Evolutionary conservation across 1,140 invertebrate genomes (phyloP).

Genomic region (Laupala kohalensis): DNA sequence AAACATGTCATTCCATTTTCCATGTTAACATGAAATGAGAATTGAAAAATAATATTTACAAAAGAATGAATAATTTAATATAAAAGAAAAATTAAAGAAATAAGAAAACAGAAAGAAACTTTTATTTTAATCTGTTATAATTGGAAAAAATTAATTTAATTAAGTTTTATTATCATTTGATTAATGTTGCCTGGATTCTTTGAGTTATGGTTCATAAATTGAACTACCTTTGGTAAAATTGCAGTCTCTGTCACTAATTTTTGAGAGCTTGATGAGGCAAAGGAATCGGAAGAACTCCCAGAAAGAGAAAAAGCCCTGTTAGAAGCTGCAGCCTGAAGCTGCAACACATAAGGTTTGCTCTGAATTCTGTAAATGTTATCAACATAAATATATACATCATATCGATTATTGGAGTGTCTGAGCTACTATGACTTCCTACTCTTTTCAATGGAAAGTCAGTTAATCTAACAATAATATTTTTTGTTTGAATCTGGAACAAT

Average conservation of each 20-base stretch:
- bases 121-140: not conserved
- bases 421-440: no score
- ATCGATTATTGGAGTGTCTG: no score
- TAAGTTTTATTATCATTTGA: not conserved
- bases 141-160: not conserved
- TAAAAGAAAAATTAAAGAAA: not conserved
- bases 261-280: not conserved
- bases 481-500: no score
- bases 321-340: not conserved
- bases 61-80: not conserved
- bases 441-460: no score
- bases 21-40: not conserved
- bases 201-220: no score
- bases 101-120: not conserved
- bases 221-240: not conserved
- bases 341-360: not conserved
- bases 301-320: not conserved
- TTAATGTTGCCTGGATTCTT: no score
- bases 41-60: not conserved
- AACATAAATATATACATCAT: no score
- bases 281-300: not conserved
- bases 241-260: not conserved
- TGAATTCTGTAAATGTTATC: no score
- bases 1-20: not conserved
- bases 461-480: no score